Conservation (phyloP, 92 coral and sea anemone genomes). For the Palythoa grandiflora region DNA sequence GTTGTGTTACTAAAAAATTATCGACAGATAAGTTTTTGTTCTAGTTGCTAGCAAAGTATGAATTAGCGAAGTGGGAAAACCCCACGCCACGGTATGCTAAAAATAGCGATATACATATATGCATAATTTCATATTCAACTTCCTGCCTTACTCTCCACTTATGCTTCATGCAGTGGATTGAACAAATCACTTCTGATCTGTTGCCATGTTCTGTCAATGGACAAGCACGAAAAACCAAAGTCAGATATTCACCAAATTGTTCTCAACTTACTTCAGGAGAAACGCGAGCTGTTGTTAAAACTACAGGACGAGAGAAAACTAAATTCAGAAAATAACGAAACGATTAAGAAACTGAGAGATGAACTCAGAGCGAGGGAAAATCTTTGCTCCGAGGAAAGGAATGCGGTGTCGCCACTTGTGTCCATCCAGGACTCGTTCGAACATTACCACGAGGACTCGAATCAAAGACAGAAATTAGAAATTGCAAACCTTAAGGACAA, state of each 20-base stretch:
- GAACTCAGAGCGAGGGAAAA: slow-evolving; percentile 50
- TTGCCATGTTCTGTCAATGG: slow-evolving; percentile 50
- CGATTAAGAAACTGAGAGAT: slow-evolving; percentile 52
- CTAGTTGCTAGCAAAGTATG: neutral
- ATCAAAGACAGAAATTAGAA: neutral
- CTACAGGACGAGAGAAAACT: slow-evolving; percentile 68
- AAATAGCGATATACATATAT: neutral
- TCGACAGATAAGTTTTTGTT: too few relatives aligned
- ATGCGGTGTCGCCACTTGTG: neutral
- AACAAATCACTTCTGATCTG: slow-evolving; percentile 38
- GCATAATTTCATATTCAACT: neutral
- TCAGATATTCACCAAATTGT: slow-evolving; percentile 36
- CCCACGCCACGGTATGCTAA: slow-evolving; percentile 8
- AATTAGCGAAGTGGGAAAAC: slow-evolving; percentile 9
- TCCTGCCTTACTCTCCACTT: slow-evolving; percentile 13
- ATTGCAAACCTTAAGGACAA: slow-evolving; percentile 41
- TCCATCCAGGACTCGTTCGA: slow-evolving; percentile 1
- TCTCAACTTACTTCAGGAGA: slow-evolving; percentile 60
- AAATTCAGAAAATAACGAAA: slow-evolving; percentile 63
- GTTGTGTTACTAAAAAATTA: neutral
- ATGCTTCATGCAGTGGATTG: neutral
- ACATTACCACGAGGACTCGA: neutral
- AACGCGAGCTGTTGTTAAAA: slow-evolving; percentile 60
- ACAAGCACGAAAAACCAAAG: slow-evolving; percentile 34
- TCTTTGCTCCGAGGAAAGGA: slow-evolving; percentile 4